Conservation (phyloP, 2,888 invertebrate species). For the Ornithoptera priamus region DNA sequence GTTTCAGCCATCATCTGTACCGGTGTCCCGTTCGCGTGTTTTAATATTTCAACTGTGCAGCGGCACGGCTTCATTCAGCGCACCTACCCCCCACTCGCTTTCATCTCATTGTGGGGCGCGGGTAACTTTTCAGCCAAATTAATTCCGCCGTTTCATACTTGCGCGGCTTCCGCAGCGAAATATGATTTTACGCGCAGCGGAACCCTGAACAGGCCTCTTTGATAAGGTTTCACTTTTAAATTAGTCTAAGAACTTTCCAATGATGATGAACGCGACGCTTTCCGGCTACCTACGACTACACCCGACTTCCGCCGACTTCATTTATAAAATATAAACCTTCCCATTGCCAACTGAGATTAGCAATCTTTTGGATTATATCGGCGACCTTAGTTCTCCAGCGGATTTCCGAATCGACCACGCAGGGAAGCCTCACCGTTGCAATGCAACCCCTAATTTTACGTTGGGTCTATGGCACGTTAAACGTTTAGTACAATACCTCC, state of each 20-base stretch:
- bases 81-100: conserved; percentile 60
- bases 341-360: no score
- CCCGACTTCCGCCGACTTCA: conserved; percentile 4
- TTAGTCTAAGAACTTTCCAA: conserved; percentile 30
- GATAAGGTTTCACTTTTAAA: conserved; percentile 58
- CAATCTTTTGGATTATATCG: no score
- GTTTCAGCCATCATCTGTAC: conserved; percentile 2
- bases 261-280: conserved; percentile 25
- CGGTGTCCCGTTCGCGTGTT: conserved; percentile 45
- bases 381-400: no score
- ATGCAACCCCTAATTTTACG: not conserved
- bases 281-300: conserved; percentile 2
- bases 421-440: not conserved
- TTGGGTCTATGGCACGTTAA: not conserved
- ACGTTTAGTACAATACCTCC: conserved; percentile 6
- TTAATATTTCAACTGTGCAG: conserved; percentile 66
- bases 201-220: conserved; percentile 52
- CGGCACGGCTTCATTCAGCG: conserved; percentile 53
- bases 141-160: conserved; percentile 68
- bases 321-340: not conserved
- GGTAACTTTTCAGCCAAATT: conserved; percentile 74
- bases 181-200: conserved; percentile 64
- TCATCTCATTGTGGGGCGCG: conserved; percentile 69
- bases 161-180: conserved; percentile 67
- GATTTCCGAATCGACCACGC: no score